Evolutionary conservation across 1,140 invertebrate species (phyloP).

Genomic region (Kradibia gibbosae): DNA sequence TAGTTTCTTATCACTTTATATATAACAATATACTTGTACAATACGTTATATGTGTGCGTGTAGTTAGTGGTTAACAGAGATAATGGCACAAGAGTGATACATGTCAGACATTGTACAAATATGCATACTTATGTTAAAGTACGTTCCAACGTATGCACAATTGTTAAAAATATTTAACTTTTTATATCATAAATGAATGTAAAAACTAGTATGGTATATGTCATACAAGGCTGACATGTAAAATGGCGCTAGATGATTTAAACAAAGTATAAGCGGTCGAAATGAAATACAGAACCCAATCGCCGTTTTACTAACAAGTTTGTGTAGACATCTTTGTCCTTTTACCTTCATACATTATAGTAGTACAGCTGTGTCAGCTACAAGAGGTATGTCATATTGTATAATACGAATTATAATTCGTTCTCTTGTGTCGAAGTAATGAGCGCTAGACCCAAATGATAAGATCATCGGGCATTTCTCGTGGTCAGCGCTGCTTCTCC

Average conservation of each 20-base stretch:
- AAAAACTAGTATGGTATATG: neutral
- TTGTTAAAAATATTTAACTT: neutral
- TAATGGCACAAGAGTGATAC: neutral
- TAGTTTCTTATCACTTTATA: neutral
- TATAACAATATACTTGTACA: neutral
- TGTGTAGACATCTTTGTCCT: neutral
- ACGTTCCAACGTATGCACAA: neutral
- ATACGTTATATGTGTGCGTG: neutral
- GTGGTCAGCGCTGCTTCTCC: conserved; percentile 18
- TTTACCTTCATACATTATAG: neutral
- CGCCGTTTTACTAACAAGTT: conserved; percentile 35
- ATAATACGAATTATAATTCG: neutral
- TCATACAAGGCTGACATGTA: conserved; percentile 40
- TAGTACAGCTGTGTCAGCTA: neutral
- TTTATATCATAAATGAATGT: neutral
- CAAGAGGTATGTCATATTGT: too few relatives aligned
- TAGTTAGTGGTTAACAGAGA: neutral
- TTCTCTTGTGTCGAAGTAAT: neutral
- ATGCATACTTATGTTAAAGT: neutral
- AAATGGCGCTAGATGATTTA: conserved; percentile 66
- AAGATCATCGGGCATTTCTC: conserved; percentile 32
- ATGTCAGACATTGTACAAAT: neutral
- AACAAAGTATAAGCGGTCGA: conserved; percentile 64
- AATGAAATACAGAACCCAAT: conserved; percentile 41
- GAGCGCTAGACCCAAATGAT: conserved; percentile 3